Base-by-base conservation (phyloP, 2,797 vertebrate species). In the Pogonophryne albipinna region DNA sequence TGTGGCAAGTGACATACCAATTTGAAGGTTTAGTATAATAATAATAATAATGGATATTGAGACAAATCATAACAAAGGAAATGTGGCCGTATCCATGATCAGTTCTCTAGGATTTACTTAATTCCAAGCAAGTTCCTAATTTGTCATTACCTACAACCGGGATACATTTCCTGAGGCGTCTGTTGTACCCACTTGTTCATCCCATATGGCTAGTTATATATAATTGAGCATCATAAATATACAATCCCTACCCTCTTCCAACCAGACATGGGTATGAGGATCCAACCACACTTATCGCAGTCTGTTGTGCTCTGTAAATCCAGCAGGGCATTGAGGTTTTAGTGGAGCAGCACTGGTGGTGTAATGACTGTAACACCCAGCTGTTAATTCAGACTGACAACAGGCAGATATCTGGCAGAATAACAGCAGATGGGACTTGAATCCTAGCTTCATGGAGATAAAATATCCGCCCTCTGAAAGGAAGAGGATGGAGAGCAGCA, bases 181-280 rank as follows among this genome's bases (percentile, higher is more conserved):
- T 89, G 74, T 80, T 87, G 82, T 81, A 80, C 89, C 85, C 82
- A 81, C 85, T 88, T 73, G 74, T 83, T 76, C 64, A 85, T 75
- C 85, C 89, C 93, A 94, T 94, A 92, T 93, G 93, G 86, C 75
- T 76, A 7, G 34, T 71, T 77, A 92, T 93, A 75, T 92, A 93
- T 93, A 91, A 94, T 94, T 91, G 82, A 94, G 71, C 61, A 80
- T 91, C 83, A 93, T 94, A 86, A 94, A 93, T 93, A 91, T 81
- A 87, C 84, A 92, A 91, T 92, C 59, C 20, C 41, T 75, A 55
- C 72, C 73, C 62, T 85, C 80, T 74, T 80, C 74, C 70, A 64
- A 85, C 63, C 78, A 87, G 69, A 74, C 71, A 83, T 71, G 68
- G 64, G 44, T 20, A 62, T 19, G 75, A 69, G 76, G 71, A 76